Evolutionary conservation across 2,797 vertebrate species (phyloP).

Genomic region (Eulemur coronatus): DNA sequence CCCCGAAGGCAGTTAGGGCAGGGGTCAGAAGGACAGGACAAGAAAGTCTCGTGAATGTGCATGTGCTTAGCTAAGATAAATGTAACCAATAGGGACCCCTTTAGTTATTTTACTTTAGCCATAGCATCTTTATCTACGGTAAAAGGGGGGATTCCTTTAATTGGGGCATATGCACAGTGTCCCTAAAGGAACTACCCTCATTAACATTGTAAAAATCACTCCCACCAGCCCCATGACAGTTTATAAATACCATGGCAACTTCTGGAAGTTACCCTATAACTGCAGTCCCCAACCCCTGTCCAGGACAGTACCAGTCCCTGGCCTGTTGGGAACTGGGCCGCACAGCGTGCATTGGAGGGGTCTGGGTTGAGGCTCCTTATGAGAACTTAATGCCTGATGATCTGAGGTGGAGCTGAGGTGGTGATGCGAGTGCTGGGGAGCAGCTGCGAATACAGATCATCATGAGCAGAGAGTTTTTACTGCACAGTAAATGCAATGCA

Average conservation of each 20-base stretch:
- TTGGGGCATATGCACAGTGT: neutral
- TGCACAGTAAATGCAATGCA: too few relatives aligned
- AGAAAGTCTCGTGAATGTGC: neutral
- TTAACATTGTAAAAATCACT: neutral
- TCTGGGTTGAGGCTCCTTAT: too few relatives aligned
- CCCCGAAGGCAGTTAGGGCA: neutral
- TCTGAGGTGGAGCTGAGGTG: too few relatives aligned
- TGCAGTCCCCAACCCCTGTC: too few relatives aligned
- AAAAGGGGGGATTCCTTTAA: neutral
- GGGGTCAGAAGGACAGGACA: neutral
- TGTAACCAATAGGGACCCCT: neutral
- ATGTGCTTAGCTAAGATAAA: neutral
- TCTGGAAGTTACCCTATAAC: too few relatives aligned
- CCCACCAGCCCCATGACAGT: neutral
- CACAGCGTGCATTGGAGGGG: too few relatives aligned
- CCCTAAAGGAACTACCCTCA: neutral
- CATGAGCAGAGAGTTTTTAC: too few relatives aligned
- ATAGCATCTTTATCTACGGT: neutral
- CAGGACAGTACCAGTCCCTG: too few relatives aligned
- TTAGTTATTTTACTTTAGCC: neutral
- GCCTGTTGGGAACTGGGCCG: too few relatives aligned
- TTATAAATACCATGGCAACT: neutral
- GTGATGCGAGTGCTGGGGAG: too few relatives aligned
- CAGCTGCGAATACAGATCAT: too few relatives aligned
- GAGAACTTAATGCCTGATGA: too few relatives aligned